Conservation (phyloP, 2,888 invertebrate genomes). For the Trissoscelio sp. region DNA sequence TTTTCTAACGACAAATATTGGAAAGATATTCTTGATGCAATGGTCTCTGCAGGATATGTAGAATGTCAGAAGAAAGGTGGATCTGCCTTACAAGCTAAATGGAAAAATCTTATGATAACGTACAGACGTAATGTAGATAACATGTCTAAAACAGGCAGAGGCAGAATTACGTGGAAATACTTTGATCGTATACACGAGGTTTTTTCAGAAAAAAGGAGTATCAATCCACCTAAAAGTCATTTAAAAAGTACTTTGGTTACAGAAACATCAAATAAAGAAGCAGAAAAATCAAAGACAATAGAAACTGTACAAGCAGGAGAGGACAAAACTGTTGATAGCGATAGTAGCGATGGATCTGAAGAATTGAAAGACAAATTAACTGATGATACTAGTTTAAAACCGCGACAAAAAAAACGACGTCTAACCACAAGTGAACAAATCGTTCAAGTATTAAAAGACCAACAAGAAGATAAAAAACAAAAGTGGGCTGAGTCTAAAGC, state of each 20-base stretch:
- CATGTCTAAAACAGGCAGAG: constrained; percentile 5
- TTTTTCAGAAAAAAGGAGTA: background rate
- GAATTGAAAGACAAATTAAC: no score
- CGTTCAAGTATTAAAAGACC: background rate
- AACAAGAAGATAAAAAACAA: background rate
- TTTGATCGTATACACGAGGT: constrained; percentile 11
- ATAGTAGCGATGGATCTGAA: no score
- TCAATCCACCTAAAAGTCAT: background rate
- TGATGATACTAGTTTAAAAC: background rate
- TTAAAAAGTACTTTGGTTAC: constrained; percentile 17
- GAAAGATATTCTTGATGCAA: constrained; percentile 7
- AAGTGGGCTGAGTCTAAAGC: background rate
- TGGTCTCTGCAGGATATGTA: constrained; percentile 6
- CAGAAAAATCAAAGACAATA: background rate
- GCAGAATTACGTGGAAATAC: constrained; percentile 3
- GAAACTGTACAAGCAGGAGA: background rate
- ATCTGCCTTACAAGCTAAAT: background rate
- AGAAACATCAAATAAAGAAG: background rate
- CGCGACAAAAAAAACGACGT: background rate
- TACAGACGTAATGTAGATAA: constrained; percentile 13
- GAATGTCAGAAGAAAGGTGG: constrained; percentile 6
- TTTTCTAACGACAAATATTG: background rate
- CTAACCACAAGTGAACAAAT: constrained; percentile 1
- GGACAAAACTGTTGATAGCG: background rate
- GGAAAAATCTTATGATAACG: constrained; percentile 14